A percentile compares a stretch with the other conserved stretches of the same genome.
Evolutionary conservation across 2,888 invertebrate genomes (phyloP).

Genomic region (Hypercompe scribonia): DNA sequence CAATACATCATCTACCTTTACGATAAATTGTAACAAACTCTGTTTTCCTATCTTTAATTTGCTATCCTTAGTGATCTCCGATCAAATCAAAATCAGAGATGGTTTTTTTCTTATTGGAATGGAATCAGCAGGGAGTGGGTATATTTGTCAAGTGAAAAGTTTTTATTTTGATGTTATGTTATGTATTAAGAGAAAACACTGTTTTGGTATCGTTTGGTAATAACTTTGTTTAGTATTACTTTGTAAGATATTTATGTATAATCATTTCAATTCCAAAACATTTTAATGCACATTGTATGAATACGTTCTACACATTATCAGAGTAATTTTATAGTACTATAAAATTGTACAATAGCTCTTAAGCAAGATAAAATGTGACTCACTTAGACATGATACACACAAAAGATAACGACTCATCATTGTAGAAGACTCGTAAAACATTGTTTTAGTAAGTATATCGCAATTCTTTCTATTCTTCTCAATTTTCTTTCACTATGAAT

Average conservation of each 20-base stretch:
- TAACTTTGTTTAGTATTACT: too few relatives aligned
- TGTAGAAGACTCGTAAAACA: not conserved
- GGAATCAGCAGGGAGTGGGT: too few relatives aligned
- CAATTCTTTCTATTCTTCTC: constrained; percentile 1
- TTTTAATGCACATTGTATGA: not conserved
- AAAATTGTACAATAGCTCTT: not conserved
- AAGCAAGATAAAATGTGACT: not conserved
- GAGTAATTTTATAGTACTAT: not conserved
- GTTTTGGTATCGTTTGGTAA: too few relatives aligned
- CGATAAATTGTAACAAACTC: not conserved
- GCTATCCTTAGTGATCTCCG: too few relatives aligned
- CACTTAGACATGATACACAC: not conserved
- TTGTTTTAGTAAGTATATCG: not conserved
- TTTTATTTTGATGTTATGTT: too few relatives aligned
- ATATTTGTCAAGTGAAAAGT: too few relatives aligned
- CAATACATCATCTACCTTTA: not conserved
- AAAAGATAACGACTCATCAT: not conserved
- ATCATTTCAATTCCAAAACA: not conserved
- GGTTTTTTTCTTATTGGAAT: not conserved
- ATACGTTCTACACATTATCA: not conserved
- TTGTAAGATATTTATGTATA: not conserved
- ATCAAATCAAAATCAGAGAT: too few relatives aligned
- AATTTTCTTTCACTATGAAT: not conserved
- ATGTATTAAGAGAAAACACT: too few relatives aligned
- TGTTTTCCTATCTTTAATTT: not conserved